A percentile compares a stretch with the other conserved stretches of the same genome.
These are phyloP conservation scores for Ochlodes sylvanus DNA, from an alignment of 2,888 invertebrate species.

Conservation along the genomic window DNA sequence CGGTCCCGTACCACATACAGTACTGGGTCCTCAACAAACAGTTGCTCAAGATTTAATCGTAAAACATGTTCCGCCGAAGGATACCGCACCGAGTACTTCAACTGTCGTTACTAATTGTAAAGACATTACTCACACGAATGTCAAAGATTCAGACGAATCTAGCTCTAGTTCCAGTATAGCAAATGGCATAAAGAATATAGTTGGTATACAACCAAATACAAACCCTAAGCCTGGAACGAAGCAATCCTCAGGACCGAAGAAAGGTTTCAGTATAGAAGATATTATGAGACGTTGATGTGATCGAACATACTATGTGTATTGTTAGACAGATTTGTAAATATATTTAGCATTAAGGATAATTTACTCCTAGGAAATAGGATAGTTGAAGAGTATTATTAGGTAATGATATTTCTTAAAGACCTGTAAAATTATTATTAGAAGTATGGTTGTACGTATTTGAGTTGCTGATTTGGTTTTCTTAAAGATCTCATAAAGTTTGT, in stretches of 20 bases:
- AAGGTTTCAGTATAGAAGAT: slow-evolving; percentile 96
- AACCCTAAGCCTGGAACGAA: slow-evolving; percentile 83
- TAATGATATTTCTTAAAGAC: slow-evolving; percentile 54
- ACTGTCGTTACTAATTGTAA: slow-evolving; percentile 72
- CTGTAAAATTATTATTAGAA: slow-evolving; percentile 61
- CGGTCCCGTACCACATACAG: slow-evolving; percentile 68
- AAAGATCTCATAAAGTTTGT: slow-evolving; percentile 84
- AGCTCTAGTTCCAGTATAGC: slow-evolving; percentile 69
- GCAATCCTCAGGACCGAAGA: slow-evolving; percentile 87
- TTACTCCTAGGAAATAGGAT: slow-evolving; percentile 22
- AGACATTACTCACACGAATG: slow-evolving; percentile 55
- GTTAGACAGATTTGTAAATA: slow-evolving; percentile 48
- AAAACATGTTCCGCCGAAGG: slow-evolving; percentile 81
- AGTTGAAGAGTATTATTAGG: slow-evolving; percentile 77
- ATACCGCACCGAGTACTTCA: slow-evolving; percentile 67
- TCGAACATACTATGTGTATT: slow-evolving; percentile 40
- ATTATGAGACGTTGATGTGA: slow-evolving; percentile 92
- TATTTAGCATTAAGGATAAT: slow-evolving; percentile 28
- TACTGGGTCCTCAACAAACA: slow-evolving; percentile 78
- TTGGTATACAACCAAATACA: slow-evolving; percentile 76
- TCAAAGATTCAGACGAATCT: slow-evolving; percentile 62
- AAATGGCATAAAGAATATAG: slow-evolving; percentile 80
- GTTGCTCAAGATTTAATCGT: slow-evolving; percentile 82
- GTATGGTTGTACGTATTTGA: slow-evolving; percentile 76
- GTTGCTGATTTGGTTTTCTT: slow-evolving; percentile 83